Conservation (phyloP, 2,113 vertebrate genomes). For the Symphodus melops region DNA sequence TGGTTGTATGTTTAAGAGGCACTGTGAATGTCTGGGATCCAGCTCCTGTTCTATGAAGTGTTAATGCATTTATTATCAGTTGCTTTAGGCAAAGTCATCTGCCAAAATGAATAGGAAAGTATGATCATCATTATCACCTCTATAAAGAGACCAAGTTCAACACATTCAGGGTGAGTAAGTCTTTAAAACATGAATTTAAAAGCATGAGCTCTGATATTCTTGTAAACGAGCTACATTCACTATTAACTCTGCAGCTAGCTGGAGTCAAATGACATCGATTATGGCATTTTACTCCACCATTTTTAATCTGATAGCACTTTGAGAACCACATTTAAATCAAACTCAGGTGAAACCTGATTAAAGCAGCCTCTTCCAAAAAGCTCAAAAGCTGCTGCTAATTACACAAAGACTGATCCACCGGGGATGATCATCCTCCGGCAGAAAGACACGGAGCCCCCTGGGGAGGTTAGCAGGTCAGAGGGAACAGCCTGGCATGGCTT, state of each 20-base stretch:
- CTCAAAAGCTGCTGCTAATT: constrained; percentile 58
- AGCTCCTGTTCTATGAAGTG: not conserved
- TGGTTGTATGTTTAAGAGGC: constrained; percentile 12
- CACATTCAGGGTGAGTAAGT: not conserved
- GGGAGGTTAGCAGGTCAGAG: constrained; percentile 56
- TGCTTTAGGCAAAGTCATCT: constrained; percentile 19
- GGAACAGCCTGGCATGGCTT: constrained; percentile 41
- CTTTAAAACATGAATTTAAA: constrained; percentile 29
- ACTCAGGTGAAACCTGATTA: constrained; percentile 23
- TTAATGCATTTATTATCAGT: not conserved
- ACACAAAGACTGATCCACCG: constrained; percentile 52
- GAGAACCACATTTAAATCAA: constrained; percentile 51
- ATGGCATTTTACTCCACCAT: constrained; percentile 27
- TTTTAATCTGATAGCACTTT: constrained; percentile 17
- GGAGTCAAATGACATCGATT: constrained; percentile 32
- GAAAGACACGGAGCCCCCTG: constrained; percentile 12
- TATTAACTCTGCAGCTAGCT: constrained; percentile 35
- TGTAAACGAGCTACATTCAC: constrained; percentile 1
- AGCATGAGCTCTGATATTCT: constrained; percentile 22
- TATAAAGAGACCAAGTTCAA: not conserved
- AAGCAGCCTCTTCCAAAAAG: constrained; percentile 29
- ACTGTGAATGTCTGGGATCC: not conserved
- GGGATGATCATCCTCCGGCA: constrained; percentile 46
- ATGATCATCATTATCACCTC: not conserved
- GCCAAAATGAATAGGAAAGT: constrained; percentile 9